A percentile compares a stretch with the other conserved stretches of the same genome.
Conservation (phyloP, 2,797 vertebrate genomes). For the Lepus oiostolus region DNA sequence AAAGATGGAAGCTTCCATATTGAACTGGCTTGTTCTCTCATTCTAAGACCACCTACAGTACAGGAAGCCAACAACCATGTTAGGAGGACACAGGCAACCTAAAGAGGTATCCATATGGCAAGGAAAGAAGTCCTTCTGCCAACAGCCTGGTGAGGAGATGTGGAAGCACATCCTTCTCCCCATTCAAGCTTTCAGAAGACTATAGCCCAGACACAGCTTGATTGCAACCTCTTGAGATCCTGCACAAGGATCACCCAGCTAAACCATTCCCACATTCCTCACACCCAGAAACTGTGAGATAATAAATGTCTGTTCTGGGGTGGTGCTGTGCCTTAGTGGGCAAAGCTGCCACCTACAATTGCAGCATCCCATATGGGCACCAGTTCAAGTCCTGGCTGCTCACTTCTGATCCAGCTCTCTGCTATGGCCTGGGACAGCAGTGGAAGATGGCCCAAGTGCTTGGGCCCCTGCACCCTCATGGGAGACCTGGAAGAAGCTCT, state of each 20-base stretch:
- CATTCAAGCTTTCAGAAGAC: constrained; percentile 9
- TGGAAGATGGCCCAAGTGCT: too few relatives aligned
- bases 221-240: not conserved
- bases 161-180: not conserved
- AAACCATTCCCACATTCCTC: not conserved
- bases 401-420: too few relatives aligned
- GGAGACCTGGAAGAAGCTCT: too few relatives aligned
- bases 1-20: not conserved
- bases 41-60: not conserved
- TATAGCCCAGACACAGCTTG: not conserved
- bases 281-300: constrained; percentile 5
- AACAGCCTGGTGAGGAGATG: not conserved
- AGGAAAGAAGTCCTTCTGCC: constrained; percentile 3
- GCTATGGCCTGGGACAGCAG: too few relatives aligned
- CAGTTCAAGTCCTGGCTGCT: too few relatives aligned
- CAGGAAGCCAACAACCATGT: constrained; percentile 7
- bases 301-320: not conserved
- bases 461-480: too few relatives aligned
- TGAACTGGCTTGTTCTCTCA: not conserved
- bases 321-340: too few relatives aligned
- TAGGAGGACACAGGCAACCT: not conserved
- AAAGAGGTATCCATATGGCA: not conserved
- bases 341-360: too few relatives aligned
- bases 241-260: not conserved
- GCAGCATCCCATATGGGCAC: too few relatives aligned